A percentile compares a stretch with the other conserved stretches of the same genome.
These are phyloP conservation scores for Anneissia japonica DNA, from an alignment of 35 echinoderm and acorn worm species.

Conservation along the genomic window DNA sequence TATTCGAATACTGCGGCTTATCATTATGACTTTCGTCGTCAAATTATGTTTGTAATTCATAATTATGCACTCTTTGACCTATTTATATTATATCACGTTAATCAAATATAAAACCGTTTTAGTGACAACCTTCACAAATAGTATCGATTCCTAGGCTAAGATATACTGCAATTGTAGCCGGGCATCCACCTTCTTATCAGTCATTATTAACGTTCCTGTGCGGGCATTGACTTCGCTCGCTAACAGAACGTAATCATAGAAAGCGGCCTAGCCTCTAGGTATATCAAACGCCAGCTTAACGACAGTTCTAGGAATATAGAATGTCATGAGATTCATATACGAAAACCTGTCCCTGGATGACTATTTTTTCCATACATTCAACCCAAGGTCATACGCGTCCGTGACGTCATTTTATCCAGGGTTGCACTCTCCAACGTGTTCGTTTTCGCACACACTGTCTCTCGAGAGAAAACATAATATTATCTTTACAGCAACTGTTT, in stretches of 20 bases:
- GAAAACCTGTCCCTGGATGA: background rate
- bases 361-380: background rate
- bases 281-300: background rate
- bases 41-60: too few species aligned
- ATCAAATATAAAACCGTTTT: too few species aligned
- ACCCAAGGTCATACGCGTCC: background rate
- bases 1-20: too few species aligned
- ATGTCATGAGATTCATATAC: background rate
- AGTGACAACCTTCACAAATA: too few species aligned
- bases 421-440: background rate
- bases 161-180: background rate
- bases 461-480: background rate
- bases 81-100: too few species aligned
- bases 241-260: background rate
- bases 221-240: background rate
- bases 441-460: background rate
- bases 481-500: background rate
- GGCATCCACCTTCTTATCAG: background rate
- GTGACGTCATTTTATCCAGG: background rate
- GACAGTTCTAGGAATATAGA: background rate
- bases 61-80: too few species aligned
- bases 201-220: background rate
- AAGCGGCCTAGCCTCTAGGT: background rate
- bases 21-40: too few species aligned
- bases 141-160: too few species aligned